These are phyloP conservation scores for Parnassius orleans DNA, from an alignment of 2,888 invertebrate genomes.

Conservation along the genomic window DNA sequence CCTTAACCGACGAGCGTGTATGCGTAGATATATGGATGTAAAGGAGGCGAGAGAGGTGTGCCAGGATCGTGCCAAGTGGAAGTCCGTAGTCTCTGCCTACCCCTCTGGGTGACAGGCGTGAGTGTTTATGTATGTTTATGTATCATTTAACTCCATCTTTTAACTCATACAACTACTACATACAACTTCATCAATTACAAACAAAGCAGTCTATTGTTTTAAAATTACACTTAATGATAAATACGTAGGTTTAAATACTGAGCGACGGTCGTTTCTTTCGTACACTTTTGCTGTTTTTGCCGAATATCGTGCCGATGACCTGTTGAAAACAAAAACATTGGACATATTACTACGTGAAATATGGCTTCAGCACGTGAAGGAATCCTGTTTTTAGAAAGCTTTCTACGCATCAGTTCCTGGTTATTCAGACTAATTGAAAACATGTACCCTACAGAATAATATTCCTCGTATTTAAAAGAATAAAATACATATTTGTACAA, in stretches of 20 bases:
- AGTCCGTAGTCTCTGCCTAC: too few relatives aligned
- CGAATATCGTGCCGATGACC: constrained; percentile 88
- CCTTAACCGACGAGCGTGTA: too few relatives aligned
- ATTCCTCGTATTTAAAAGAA: too few relatives aligned
- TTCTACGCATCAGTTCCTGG: neutral
- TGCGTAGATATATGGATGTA: too few relatives aligned
- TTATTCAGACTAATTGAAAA: constrained; percentile 9
- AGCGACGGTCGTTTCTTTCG: constrained; percentile 89
- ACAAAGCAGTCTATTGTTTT: constrained; percentile 65
- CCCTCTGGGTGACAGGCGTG: too few relatives aligned
- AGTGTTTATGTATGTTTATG: too few relatives aligned
- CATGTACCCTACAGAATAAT: too few relatives aligned
- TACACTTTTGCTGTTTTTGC: constrained; percentile 88
- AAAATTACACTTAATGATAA: constrained; percentile 39
- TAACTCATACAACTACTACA: constrained; percentile 17
- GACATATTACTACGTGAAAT: constrained; percentile 23
- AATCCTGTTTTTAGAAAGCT: constrained; percentile 21
- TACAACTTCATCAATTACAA: constrained; percentile 27
- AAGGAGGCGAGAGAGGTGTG: too few relatives aligned
- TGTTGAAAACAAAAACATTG: constrained; percentile 45
- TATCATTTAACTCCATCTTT: constrained; percentile 9
- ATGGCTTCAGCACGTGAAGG: constrained; percentile 24
- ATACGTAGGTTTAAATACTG: constrained; percentile 81
- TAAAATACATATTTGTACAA: too few relatives aligned
- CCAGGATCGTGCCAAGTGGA: too few relatives aligned